Conservation (phyloP, 2,797 vertebrate genomes). For the Poeciliopsis paucimaculata region DNA sequence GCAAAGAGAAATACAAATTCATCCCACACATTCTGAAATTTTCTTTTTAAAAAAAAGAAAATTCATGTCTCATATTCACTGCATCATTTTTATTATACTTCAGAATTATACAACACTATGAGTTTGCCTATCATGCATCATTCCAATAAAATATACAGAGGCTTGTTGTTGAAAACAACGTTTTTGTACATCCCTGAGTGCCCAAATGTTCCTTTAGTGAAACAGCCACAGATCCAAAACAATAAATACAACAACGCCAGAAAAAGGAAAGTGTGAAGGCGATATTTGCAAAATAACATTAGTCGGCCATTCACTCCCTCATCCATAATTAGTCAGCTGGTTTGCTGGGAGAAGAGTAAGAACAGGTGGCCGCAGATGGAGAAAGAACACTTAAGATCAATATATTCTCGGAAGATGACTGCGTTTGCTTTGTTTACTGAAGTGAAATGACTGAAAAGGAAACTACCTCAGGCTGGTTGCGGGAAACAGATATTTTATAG, state of each 20-base stretch:
- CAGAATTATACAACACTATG: not conserved
- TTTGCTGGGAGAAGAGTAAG: constrained; percentile 15
- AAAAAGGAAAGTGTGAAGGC: not conserved
- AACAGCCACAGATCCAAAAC: not conserved
- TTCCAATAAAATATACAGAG: not conserved
- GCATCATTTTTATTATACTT: not conserved
- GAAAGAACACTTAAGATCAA: constrained; percentile 45
- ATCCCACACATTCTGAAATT: not conserved
- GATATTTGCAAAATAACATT: not conserved
- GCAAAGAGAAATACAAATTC: not conserved
- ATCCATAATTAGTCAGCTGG: constrained; percentile 7
- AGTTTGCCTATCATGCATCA: not conserved
- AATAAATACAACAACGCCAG: not conserved
- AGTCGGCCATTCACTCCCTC: constrained; percentile 10
- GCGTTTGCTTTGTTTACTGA: constrained; percentile 46
- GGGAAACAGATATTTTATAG: constrained; percentile 5
- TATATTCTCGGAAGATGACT: constrained; percentile 43
- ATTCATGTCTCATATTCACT: not conserved
- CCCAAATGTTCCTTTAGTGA: too few relatives aligned
- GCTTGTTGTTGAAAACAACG: not conserved
- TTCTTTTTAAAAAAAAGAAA: not conserved
- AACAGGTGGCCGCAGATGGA: constrained; percentile 47
- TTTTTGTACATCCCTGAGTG: not conserved
- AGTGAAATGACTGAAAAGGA: constrained; percentile 28
- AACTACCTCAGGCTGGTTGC: constrained; percentile 6